Evolutionary conservation across 37 sponge, comb jelly and placozoan genomes (phyloP).

Genomic region (Chondrosia reniformis): DNA sequence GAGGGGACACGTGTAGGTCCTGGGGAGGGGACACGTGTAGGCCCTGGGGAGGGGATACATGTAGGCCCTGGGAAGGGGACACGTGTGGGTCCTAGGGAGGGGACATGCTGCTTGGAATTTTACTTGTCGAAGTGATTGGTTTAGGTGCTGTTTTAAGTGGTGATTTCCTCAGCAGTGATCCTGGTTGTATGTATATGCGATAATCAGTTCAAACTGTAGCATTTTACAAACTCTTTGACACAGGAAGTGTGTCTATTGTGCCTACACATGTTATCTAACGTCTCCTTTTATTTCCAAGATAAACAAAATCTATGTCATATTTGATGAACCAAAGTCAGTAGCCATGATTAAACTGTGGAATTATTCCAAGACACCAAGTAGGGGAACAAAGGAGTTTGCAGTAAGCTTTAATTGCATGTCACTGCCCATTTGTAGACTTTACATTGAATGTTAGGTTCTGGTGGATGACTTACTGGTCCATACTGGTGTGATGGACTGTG

Average conservation of each 20-base stretch:
- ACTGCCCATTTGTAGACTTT: background rate
- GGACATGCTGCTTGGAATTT: no score
- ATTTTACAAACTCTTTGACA: background rate
- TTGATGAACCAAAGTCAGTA: conserved; percentile 74
- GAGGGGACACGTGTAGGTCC: no score
- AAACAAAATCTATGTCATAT: conserved; percentile 83
- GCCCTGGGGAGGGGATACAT: no score
- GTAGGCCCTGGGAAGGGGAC: no score
- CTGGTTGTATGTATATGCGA: no score
- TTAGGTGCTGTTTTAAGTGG: no score
- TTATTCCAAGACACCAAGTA: conserved; percentile 79
- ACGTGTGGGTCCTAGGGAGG: no score
- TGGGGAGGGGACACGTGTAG: no score
- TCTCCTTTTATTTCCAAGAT: conserved; percentile 17
- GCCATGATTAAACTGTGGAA: conserved; percentile 84
- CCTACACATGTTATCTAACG: background rate
- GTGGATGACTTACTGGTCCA: conserved; percentile 89
- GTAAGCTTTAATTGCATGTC: conserved; percentile 31
- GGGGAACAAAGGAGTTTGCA: conserved; percentile 89
- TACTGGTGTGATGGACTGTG: conserved; percentile 57
- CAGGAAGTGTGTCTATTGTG: background rate
- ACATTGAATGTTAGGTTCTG: conserved; percentile 57
- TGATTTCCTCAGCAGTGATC: no score
- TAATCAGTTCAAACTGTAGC: no score
- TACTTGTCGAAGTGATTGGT: no score